Evolutionary conservation across 2,797 vertebrate genomes (phyloP), one percentile per base, ranked within the genome.

Genomic region (Chromis chromis): DNA sequence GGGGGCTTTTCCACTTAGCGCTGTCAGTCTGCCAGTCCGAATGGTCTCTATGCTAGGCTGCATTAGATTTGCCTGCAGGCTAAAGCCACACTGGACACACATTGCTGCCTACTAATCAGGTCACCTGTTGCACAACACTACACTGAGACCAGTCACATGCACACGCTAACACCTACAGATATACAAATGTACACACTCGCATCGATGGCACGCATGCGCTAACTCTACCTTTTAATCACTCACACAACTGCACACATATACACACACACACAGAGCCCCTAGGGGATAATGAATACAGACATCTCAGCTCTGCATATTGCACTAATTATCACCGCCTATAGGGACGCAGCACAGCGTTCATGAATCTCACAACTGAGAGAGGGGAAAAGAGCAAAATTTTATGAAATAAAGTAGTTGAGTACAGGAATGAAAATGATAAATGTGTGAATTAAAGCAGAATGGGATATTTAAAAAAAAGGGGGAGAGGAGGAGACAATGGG

Each of bases 101-200:
- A 84, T 69, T 56, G n/a, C 44, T 74, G 70, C 60, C 81, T 69
- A 66, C 64, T 86, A 88, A 92, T 85, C 76, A 83, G 88, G 86
- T 91, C 86, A 93, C 84, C 83, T 89, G 89, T 89, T 90, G 79
- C 81, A 84, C 74, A 87, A 82, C 64, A 68, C 65, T 67, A 31
- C 48, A 65, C 40, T 24, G 42, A 70, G 56, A 85, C 42, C 54
- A 65, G 49, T n/a, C n/a, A 6, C 3, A 25, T 8, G 28, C 54
- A 72, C 25, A 69, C 40, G 19, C 17, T 16, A 63, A 65, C 11
- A 63, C 33, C 1, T 19, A 10, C 27, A 71, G 22, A 61, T 36
- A 40, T 4, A 53, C 24, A 56, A 14, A 33, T 9, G 6, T 22
- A 48, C 27, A 73, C 24, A 60, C 42, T 4, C 1, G 11, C 22